Evolutionary conservation across 2,113 vertebrate species (phyloP).

Genomic region (Sialia sialis): DNA sequence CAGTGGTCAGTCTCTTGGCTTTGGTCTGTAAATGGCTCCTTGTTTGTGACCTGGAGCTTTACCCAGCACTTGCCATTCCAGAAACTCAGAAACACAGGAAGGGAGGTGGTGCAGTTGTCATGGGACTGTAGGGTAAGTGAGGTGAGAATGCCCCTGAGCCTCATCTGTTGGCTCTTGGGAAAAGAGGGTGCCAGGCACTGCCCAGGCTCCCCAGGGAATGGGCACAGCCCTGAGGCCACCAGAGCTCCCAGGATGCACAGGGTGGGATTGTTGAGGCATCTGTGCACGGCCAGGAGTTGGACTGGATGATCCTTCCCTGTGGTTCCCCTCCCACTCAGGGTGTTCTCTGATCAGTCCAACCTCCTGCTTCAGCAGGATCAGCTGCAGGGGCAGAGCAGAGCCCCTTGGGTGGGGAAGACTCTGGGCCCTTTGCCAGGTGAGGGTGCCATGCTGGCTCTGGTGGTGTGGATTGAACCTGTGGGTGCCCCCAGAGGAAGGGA

Average conservation of each 20-base stretch:
- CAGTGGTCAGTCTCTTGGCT: not conserved
- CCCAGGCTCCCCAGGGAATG: not conserved
- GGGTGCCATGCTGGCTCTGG: not conserved
- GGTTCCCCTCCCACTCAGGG: not conserved
- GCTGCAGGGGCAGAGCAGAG: not conserved
- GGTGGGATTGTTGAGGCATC: not conserved
- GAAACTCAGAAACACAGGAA: not conserved
- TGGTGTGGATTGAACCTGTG: not conserved
- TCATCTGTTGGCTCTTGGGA: not conserved
- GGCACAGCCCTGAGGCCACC: not conserved
- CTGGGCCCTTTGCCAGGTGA: not conserved
- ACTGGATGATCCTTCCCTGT: not conserved
- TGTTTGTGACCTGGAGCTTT: not conserved
- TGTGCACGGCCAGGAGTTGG: accelerated
- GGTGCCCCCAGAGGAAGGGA: not conserved
- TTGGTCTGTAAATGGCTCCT: not conserved
- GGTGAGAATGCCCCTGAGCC: not conserved
- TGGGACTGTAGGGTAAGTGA: not conserved
- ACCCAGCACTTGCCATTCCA: not conserved
- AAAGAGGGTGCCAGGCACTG: not conserved
- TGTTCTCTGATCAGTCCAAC: not conserved
- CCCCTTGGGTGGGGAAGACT: not conserved
- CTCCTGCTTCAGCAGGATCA: not conserved
- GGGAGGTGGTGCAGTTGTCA: not conserved
- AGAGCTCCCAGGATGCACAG: not conserved